Evolutionary conservation across 2,797 vertebrate species (phyloP).

Genomic region (Atherinosoma microstoma): DNA sequence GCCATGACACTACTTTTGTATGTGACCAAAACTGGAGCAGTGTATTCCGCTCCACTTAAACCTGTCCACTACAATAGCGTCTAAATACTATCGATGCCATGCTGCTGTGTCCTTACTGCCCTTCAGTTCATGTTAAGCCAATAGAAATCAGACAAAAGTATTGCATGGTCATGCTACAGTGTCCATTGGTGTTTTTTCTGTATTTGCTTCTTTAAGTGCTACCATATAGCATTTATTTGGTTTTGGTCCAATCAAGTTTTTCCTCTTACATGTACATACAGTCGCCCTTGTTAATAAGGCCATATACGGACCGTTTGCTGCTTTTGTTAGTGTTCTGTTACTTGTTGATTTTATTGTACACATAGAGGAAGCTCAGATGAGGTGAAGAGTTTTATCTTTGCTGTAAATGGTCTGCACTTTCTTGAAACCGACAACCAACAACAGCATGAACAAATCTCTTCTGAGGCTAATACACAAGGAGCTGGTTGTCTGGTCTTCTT

Average conservation of each 20-base stretch:
- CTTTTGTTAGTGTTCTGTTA: no score
- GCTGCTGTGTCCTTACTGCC: slow-evolving; percentile 34
- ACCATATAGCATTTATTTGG: neutral
- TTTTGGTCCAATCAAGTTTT: neutral
- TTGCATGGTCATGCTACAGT: slow-evolving; percentile 22
- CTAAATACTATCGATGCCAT: slow-evolving; percentile 45
- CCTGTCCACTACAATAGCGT: slow-evolving; percentile 65
- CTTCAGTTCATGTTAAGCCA: slow-evolving; percentile 42
- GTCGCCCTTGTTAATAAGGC: neutral
- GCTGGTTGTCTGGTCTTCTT: slow-evolving; percentile 1
- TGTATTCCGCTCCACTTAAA: slow-evolving; percentile 79
- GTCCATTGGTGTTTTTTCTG: slow-evolving; percentile 25
- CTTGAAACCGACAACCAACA: slow-evolving; percentile 33
- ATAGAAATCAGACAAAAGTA: slow-evolving; percentile 41
- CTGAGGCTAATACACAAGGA: slow-evolving; percentile 15
- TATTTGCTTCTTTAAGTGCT: slow-evolving; percentile 17
- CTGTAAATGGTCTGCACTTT: slow-evolving; percentile 8
- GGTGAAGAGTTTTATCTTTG: slow-evolving; percentile 12
- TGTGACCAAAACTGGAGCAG: slow-evolving; percentile 66
- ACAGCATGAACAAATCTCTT: slow-evolving; percentile 33
- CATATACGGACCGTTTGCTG: neutral
- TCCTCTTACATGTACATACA: neutral
- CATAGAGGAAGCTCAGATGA: slow-evolving; percentile 19
- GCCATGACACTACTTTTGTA: slow-evolving; percentile 53
- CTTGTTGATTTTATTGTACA: slow-evolving; percentile 3